Evolutionary conservation across 2,888 invertebrate species (phyloP).

Genomic region (Drosophila rubida): DNA sequence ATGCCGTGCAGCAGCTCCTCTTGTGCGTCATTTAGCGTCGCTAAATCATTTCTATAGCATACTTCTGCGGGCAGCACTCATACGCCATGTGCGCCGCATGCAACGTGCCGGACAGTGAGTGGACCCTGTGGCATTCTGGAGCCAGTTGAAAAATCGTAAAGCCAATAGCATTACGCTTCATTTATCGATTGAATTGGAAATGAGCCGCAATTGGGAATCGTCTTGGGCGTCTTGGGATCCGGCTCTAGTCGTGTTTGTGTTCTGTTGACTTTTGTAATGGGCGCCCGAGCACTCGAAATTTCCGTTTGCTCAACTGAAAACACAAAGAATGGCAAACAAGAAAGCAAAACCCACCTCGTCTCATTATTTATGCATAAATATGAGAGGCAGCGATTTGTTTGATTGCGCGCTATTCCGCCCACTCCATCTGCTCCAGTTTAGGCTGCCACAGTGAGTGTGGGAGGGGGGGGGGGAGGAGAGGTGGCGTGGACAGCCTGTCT

Average conservation of each 20-base stretch:
- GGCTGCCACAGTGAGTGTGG: neutral
- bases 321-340: slow-evolving; percentile 32
- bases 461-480: neutral
- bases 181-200: slow-evolving; percentile 78
- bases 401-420: slow-evolving; percentile 47
- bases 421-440: neutral
- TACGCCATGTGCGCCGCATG: slow-evolving; percentile 29
- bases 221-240: slow-evolving; percentile 25
- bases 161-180: slow-evolving; percentile 60
- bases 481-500: slow-evolving; percentile 46
- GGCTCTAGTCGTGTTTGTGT: neutral
- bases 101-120: slow-evolving; percentile 11
- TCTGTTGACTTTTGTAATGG: slow-evolving; percentile 75
- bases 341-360: slow-evolving; percentile 27
- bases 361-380: slow-evolving; percentile 81
- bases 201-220: slow-evolving; percentile 50
- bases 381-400: slow-evolving; percentile 77
- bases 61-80: slow-evolving; percentile 48
- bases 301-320: slow-evolving; percentile 56
- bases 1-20: slow-evolving; percentile 17
- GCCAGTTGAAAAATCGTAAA: slow-evolving; percentile 20
- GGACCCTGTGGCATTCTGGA: slow-evolving; percentile 1
- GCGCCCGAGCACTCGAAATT: slow-evolving; percentile 57
- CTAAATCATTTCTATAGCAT: slow-evolving; percentile 58
- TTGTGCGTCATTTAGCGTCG: slow-evolving; percentile 38